Conservation (phyloP, 2,888 invertebrate genomes). For the Nebria brevicollis region DNA sequence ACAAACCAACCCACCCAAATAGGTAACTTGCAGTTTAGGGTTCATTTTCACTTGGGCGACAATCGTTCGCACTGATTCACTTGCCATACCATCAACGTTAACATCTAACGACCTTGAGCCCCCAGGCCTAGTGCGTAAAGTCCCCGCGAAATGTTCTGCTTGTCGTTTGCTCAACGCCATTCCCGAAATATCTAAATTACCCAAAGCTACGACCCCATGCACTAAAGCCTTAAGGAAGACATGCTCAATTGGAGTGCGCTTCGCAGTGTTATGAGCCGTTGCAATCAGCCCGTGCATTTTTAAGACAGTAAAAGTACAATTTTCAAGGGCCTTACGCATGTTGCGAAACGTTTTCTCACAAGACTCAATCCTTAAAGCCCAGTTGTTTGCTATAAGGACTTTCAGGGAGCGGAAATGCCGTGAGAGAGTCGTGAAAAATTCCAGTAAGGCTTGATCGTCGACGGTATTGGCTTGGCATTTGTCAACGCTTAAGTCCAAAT, state of each 20-base stretch:
- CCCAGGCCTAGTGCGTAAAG: conserved; percentile 13
- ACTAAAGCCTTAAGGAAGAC: conserved; percentile 58
- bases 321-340: conserved; percentile 58
- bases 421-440: conserved; percentile 63
- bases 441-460: conserved; percentile 63
- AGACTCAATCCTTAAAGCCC: conserved; percentile 59
- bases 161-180: conserved; percentile 27
- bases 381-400: conserved; percentile 60
- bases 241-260: conserved; percentile 60
- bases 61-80: conserved; percentile 37
- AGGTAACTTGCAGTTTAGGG: conserved; percentile 35
- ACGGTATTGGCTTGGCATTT: conserved; percentile 62
- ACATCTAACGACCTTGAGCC: conserved; percentile 24
- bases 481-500: conserved; percentile 65
- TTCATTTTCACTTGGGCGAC: conserved; percentile 31
- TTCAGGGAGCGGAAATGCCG: conserved; percentile 62
- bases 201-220: conserved; percentile 19
- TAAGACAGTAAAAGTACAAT: conserved; percentile 60
- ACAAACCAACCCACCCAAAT: conserved; percentile 36
- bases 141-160: conserved; percentile 32
- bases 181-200: conserved; percentile 30
- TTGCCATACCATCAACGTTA: conserved; percentile 34
- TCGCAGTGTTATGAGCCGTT: conserved; percentile 59
- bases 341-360: conserved; percentile 60
- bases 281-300: conserved; percentile 56